A percentile compares a stretch with the other conserved stretches of the same genome.
phyloP scores from a whole-genome alignment of 2,888 invertebrate species.

The Hyalella azteca region DNA sequence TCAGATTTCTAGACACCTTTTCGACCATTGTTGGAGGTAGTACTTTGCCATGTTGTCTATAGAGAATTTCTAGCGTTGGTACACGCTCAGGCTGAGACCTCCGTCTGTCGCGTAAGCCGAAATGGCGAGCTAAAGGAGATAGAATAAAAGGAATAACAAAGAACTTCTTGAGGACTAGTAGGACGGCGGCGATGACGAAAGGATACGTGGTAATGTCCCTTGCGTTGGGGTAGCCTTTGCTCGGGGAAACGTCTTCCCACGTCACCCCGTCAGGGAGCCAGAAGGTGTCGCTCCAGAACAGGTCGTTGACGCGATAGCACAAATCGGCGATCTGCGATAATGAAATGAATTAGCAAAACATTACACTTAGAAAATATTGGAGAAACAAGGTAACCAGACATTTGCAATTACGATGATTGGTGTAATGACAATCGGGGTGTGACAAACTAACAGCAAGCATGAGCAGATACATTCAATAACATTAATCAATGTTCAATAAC shows the following conservation, averaged over 20 bases:
- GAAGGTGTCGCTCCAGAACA: conserved; percentile 82
- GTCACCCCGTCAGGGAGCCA: conserved; percentile 92
- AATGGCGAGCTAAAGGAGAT: background rate
- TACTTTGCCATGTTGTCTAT: background rate
- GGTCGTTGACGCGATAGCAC: conserved; percentile 64
- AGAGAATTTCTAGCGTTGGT: background rate
- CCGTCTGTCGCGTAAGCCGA: background rate
- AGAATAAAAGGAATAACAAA: background rate
- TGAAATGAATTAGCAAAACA: background rate
- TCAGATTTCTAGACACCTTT: background rate
- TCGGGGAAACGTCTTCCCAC: conserved; percentile 84
- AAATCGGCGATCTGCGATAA: conserved; percentile 43
- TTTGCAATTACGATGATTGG: too few species aligned
- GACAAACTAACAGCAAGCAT: too few species aligned
- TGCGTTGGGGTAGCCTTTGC: conserved; percentile 67
- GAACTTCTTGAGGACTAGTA: background rate
- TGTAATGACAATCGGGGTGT: too few species aligned
- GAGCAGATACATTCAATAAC: too few species aligned
- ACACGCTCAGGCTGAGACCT: background rate
- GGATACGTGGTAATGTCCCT: conserved; percentile 46
- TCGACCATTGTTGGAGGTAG: background rate
- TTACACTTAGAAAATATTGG: too few species aligned
- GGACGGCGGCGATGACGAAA: background rate
- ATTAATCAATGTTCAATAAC: too few species aligned
- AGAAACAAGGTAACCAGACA: too few species aligned